A percentile compares a stretch with the other conserved stretches of the same genome.
Evolutionary conservation across 92 coral and sea anemone genomes (phyloP).

Genomic region (Palythoa caribaeorum): DNA sequence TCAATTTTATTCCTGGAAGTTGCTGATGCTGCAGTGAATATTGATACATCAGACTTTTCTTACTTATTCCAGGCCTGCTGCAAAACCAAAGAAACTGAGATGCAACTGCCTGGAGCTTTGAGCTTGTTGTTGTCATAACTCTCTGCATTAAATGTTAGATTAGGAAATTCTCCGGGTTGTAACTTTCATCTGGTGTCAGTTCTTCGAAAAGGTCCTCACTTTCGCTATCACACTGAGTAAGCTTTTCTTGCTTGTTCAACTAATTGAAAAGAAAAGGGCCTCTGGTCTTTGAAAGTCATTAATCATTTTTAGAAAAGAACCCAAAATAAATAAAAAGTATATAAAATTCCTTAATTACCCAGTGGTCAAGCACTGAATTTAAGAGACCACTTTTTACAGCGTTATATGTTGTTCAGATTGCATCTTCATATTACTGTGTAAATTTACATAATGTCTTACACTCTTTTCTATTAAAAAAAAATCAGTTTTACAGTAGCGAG

Average conservation of each 20-base stretch:
- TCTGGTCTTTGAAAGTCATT: too few relatives aligned
- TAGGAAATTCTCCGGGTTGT: background rate
- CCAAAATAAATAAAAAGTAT: too few relatives aligned
- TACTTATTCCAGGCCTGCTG: slow-evolving; percentile 50
- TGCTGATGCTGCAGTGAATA: slow-evolving; percentile 37
- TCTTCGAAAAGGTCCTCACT: background rate
- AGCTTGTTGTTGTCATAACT: background rate
- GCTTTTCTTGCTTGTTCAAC: background rate
- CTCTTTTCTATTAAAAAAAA: too few relatives aligned
- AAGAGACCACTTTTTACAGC: too few relatives aligned
- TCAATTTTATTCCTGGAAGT: slow-evolving; percentile 35
- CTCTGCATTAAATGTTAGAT: background rate
- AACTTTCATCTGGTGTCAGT: background rate
- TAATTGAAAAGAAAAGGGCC: background rate
- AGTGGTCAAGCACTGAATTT: too few relatives aligned
- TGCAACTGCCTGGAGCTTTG: slow-evolving; percentile 51
- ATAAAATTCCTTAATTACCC: too few relatives aligned
- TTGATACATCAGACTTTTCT: slow-evolving; percentile 49
- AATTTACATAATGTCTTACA: too few relatives aligned
- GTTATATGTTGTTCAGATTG: too few relatives aligned
- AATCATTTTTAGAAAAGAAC: too few relatives aligned
- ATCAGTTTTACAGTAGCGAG: too few relatives aligned
- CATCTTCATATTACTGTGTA: too few relatives aligned
- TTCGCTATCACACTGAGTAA: background rate
- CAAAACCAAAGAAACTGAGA: slow-evolving; percentile 65